Conservation (phyloP, 2,888 invertebrate genomes). For the Pelosia muscerda region DNA sequence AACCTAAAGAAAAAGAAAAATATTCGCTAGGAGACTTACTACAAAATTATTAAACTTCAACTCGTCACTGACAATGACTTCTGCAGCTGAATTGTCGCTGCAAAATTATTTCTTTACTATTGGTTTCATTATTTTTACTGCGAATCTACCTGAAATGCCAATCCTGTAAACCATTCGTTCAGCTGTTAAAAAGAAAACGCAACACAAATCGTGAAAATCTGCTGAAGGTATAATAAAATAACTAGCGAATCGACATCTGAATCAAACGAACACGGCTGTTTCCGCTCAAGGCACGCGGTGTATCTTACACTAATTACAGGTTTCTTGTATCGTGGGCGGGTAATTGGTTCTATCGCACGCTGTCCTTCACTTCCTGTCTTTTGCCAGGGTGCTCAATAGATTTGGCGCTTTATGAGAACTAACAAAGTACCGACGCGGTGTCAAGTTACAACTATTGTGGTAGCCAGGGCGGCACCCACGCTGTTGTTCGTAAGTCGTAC, state of each 20-base stretch:
- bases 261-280: conserved; percentile 52
- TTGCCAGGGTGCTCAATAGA: conserved; percentile 69
- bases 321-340: conserved; percentile 84
- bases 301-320: conserved; percentile 85
- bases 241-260: conserved; percentile 49
- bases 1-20: no score
- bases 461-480: conserved; percentile 77
- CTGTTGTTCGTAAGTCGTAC: conserved; percentile 35
- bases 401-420: conserved; percentile 59
- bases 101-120: no score
- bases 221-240: conserved; percentile 12
- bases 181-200: background rate
- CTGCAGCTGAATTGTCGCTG: no score
- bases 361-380: conserved; percentile 85
- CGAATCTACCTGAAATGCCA: background rate
- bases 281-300: conserved; percentile 71
- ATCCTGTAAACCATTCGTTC: background rate
- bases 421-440: conserved; percentile 76
- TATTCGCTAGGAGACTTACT: no score
- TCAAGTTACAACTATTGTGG: conserved; percentile 74
- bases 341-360: conserved; percentile 82
- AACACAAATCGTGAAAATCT: background rate
- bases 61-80: no score
- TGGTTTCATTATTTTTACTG: no score
- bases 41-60: no score